Evolutionary conservation across 2,113 vertebrate genomes (phyloP).

Genomic region (Lophotis ruficrista): DNA sequence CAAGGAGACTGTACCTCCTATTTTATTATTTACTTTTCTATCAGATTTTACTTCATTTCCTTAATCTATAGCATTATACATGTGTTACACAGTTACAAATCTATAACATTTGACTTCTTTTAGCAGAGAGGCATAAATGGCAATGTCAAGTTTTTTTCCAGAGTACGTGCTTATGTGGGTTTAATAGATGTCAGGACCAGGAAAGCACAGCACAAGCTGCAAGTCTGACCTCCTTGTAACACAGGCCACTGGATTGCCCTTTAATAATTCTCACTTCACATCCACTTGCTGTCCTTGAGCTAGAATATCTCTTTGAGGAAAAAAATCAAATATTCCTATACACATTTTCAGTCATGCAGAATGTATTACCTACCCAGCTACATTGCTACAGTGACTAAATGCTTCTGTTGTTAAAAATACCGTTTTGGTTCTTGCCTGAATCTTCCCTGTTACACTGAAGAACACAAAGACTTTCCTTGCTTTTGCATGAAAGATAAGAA

Average conservation of each 20-base stretch:
- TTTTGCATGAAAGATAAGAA: background rate
- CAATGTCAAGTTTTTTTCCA: conserved; percentile 11
- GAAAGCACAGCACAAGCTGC: background rate
- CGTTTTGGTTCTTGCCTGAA: background rate
- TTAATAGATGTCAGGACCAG: conserved; percentile 12
- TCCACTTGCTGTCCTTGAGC: background rate
- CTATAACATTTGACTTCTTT: background rate
- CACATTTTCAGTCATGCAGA: background rate
- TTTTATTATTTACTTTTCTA: background rate
- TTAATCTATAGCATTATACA: background rate
- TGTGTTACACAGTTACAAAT: background rate
- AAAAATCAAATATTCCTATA: background rate
- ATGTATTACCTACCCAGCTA: background rate
- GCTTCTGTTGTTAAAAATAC: background rate
- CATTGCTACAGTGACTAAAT: background rate
- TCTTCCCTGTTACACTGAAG: background rate
- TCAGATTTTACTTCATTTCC: background rate
- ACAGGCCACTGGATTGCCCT: background rate
- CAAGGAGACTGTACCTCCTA: background rate
- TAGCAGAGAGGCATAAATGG: background rate
- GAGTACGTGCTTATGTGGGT: background rate
- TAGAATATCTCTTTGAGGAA: background rate
- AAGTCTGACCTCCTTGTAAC: conserved; percentile 5
- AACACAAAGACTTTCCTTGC: background rate
- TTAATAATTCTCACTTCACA: background rate